Evolutionary conservation across 1,140 invertebrate genomes (phyloP).

Genomic region (Sarcophaga bullata): DNA sequence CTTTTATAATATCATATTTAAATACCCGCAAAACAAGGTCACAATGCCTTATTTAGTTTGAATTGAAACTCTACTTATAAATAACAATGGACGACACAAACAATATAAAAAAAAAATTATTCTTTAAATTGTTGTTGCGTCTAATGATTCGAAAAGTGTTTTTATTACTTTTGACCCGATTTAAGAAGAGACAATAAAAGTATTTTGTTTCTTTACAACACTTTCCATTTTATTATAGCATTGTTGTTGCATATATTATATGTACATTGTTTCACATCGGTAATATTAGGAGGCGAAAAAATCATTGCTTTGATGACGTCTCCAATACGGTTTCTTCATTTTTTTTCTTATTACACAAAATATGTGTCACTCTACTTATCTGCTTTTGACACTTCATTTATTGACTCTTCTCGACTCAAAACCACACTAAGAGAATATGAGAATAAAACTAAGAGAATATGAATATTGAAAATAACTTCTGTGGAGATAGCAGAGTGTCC

Average conservation of each 20-base stretch:
- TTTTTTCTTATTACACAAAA: neutral
- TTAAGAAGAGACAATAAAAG: neutral
- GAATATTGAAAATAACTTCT: too few relatives aligned
- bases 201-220: neutral
- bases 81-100: neutral
- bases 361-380: too few relatives aligned
- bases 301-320: neutral
- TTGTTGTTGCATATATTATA: neutral
- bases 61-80: neutral
- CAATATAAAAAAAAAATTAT: neutral
- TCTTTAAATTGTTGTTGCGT: neutral
- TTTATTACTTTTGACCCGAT: neutral
- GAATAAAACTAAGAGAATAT: too few relatives aligned
- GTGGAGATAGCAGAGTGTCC: too few relatives aligned
- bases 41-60: neutral
- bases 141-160: neutral
- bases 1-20: neutral
- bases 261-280: neutral
- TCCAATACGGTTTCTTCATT: neutral
- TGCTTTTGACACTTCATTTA: too few relatives aligned
- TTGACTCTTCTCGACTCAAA: too few relatives aligned
- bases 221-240: conserved; percentile 5
- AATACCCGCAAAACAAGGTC: conserved; percentile 25
- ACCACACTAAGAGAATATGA: too few relatives aligned
- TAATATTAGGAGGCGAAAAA: neutral